Evolutionary conservation across 2,888 invertebrate species (phyloP), one percentile per base, ranked within the genome.

Genomic region (Chrysodeixis includens): DNA sequence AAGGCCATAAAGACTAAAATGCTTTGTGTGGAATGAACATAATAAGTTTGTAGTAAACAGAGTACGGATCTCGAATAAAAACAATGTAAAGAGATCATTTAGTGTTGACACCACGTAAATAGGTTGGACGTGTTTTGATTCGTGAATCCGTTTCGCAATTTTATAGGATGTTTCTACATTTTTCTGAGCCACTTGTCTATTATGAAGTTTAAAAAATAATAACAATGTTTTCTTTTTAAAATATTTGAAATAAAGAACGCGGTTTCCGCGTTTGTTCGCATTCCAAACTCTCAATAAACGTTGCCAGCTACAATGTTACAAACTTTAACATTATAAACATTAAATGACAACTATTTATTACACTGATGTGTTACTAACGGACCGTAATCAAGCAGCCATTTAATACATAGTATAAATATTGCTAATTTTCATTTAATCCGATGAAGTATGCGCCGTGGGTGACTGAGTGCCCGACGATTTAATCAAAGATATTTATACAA

Each of bases 361-460:
- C 83, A 79, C 73, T 74, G 72, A 72, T 76, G 64, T 69, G 56
- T 78, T 83, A 84, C 86, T 83, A 77, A 78, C 66, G 74, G 64
- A 71, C 67, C 83, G 88, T 88, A 88, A 88, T 82, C 78, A 79
- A 82, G 85, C 84, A 83, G 84, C 83, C 53, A 79, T 86, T 85
- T 86, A 81, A 87, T 84, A 86, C 86, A 86, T 85, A 84, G 86
- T 88, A 88, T 86, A 90, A 87, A 88, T 79, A 88, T 85, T 85
- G 86, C 83, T 90, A 90, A 90, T 91, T 90, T 89, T 87, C 83
- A 86, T 82, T 83, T 91, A 91, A 92, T 92, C 91, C 85, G 79
- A 56, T 78, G 74, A 86, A 74, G 75, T 81, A 86, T 86, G 84
- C 83, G 79, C 66, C 57, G 58, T 81, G 69, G 84, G 81, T 79